Evolutionary conservation across 2,113 vertebrate species (phyloP), one percentile per base, ranked within the genome.

Genomic region (Cryptotis parvus): DNA sequence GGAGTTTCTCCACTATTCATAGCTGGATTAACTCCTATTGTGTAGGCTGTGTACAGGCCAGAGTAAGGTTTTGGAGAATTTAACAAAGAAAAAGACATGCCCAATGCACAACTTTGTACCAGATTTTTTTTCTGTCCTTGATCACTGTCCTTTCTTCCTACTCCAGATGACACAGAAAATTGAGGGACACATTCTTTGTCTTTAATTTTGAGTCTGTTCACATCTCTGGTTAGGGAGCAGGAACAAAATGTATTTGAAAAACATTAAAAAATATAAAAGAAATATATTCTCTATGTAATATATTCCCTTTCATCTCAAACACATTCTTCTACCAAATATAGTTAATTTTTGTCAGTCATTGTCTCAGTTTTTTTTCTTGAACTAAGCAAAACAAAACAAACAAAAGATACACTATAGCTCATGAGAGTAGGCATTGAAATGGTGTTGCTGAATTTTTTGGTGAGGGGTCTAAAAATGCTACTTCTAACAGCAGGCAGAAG

Each of bases 391-490:
- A 95, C 92, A 89, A 93, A 93, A 84, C 89, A 86, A 82, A 81
- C 78, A 94, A 94, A 90, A 94, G 73, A 49, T 69, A 84, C 39
- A 78, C 73, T 96, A 26, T 65, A 65, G 20, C 92, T 82, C 85
- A 77, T 80, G 79, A 80, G 79, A 90, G 86, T 69, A 69, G 39
- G 58, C 63, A 92, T 78, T 92, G 83, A 91, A 79, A 77, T 45
- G 66, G 91, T 15, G 15, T n/a, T 81, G 82, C 63, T 70, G 84
- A 66, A 79, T 85, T 82, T 92, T 96, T 96, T 95, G 94, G 96
- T 97, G 94, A 96, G 96, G 89, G 96, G 94, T 96, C 95, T 92
- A 3, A 94, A n/a, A 80, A 73, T 95, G 90, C 65, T 93, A 96
- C 84, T 97, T 96, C 89, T 97, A 65, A 93, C 43, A 74, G 77